A percentile compares a stretch with the other conserved stretches of the same genome.
Evolutionary conservation across 2,888 invertebrate species (phyloP).

Genomic region (Oscheius myriophilus): DNA sequence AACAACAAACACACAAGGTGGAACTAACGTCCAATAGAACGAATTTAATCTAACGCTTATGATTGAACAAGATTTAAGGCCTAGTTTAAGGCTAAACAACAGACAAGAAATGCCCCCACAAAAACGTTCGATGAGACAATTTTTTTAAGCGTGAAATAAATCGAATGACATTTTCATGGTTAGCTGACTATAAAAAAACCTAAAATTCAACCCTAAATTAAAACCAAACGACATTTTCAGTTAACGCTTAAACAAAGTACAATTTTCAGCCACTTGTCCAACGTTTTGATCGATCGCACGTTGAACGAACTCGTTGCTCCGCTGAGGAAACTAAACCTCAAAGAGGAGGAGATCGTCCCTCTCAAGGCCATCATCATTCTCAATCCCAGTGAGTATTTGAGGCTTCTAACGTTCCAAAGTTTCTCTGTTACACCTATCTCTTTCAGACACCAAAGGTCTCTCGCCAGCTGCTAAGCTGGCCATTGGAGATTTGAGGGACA

Average conservation of each 20-base stretch:
- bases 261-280: conserved; percentile 65
- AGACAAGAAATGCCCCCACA: no score
- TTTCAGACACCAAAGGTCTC: conserved; percentile 65
- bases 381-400: conserved; percentile 61
- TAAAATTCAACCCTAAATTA: no score
- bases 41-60: no score
- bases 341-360: conserved; percentile 69
- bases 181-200: no score
- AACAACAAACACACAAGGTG: no score
- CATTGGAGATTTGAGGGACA: conserved; percentile 66
- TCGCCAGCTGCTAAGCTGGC: conserved; percentile 60
- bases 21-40: no score
- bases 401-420: not conserved
- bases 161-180: no score
- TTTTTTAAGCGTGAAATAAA: no score
- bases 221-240: no score
- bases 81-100: no score
- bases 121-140: no score
- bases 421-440: not conserved
- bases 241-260: not conserved
- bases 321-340: conserved; percentile 63
- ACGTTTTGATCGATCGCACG: conserved; percentile 68
- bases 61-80: no score
- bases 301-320: conserved; percentile 68
- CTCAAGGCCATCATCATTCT: conserved; percentile 69